These are phyloP conservation scores for Ariolimax columbianus DNA, from an alignment of 2,888 invertebrate genomes.

Conservation along the genomic window DNA sequence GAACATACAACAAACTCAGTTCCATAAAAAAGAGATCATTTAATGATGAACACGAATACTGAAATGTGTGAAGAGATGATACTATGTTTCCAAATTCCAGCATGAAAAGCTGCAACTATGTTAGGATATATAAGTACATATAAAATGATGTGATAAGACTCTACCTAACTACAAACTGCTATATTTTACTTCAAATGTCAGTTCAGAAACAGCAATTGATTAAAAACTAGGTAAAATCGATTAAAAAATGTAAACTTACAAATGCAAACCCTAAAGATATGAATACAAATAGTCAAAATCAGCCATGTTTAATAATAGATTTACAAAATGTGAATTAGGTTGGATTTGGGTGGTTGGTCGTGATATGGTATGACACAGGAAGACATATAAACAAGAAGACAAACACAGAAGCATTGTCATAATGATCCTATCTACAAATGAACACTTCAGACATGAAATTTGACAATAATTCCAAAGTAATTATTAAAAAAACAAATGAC, in stretches of 20 bases:
- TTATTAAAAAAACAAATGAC: background rate
- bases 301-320: slow-evolving; percentile 17
- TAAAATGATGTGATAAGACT: background rate
- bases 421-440: background rate
- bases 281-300: background rate
- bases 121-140: background rate
- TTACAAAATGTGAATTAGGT: background rate
- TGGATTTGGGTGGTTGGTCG: background rate
- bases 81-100: background rate
- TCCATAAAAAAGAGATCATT: background rate
- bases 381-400: background rate
- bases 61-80: slow-evolving; percentile 10
- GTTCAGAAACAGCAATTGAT: background rate
- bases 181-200: background rate
- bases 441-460: background rate
- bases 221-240: slow-evolving; percentile 13
- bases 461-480: background rate
- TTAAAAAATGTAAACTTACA: slow-evolving; percentile 19
- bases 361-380: background rate
- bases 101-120: background rate
- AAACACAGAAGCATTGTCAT: background rate
- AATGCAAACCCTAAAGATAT: background rate
- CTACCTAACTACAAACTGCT: background rate
- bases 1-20: background rate
- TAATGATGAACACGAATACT: slow-evolving; percentile 4